Base-by-base conservation (phyloP, 2,888 invertebrate species). In the Leptinotarsa peninsularis region DNA sequence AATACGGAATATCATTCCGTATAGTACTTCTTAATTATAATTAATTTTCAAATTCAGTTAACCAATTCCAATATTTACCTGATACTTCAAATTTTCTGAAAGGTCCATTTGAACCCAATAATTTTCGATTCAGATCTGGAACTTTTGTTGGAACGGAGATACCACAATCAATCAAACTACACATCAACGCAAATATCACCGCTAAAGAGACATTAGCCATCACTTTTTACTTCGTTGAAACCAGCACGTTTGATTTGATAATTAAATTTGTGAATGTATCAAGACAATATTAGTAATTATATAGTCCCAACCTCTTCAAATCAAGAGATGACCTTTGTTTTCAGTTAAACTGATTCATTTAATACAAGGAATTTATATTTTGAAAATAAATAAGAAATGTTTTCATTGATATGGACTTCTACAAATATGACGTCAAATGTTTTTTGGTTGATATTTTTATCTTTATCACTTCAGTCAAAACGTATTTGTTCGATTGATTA, bases 61-160 rank as follows among this genome's bases (percentile, higher is more conserved):
- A 33, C 33, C 33, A 33, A 33, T 7, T 33, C 14, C 23, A 43
- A 27, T n/a, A 50, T 50, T 75, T 76, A 80, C 80, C 80, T 74
- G 70, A 56, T 13, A n/a, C 17, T 23, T 68, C 63, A 60, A 80
- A 80, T 21, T 80, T 78, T 56, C 79, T 73, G 66, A 77, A 80
- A 33, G 74, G 69, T 50, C 80, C 80, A 70, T 80, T 75, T 49
- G 80, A 80, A 50, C 80, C 80, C 33, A 76, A 73, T 52, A 80
- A 79, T 71, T 74, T 58, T 14, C 80, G 66, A 66, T 76, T 80
- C 49, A 80, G 43, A 15, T 78, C 77, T 13, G 79, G 66, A 23
- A 76, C 76, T 66, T 71, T 71, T 58, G 63, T 68, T 4, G 63
- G 23, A 23, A 74, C 49, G 14, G 49, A 63, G 10, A 3, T 15